Evolutionary conservation across 2,888 invertebrate genomes (phyloP).

Genomic region (Rotaria socialis): DNA sequence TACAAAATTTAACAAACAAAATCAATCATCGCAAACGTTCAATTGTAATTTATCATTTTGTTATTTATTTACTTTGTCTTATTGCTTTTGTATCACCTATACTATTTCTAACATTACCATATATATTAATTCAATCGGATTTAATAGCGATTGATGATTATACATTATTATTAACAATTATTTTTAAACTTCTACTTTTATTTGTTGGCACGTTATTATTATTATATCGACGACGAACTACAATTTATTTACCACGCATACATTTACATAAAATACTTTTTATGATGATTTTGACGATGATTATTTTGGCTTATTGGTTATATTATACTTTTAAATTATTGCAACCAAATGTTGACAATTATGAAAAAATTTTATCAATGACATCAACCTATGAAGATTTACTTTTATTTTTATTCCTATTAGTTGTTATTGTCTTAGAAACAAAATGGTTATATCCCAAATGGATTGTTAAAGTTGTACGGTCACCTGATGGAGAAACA

Average conservation of each 20-base stretch:
- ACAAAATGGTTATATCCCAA: constrained; percentile 82
- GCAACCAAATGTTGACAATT: constrained; percentile 60
- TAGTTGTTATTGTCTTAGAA: constrained; percentile 85
- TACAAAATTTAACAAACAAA: constrained; percentile 45
- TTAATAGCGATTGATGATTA: constrained; percentile 65
- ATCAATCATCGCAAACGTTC: constrained; percentile 65
- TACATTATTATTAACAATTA: constrained; percentile 81
- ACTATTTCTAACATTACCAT: constrained; percentile 87
- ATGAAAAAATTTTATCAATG: constrained; percentile 82
- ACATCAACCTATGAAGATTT: constrained; percentile 88
- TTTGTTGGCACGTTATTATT: constrained; percentile 87
- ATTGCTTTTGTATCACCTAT: constrained; percentile 84
- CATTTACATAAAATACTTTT: constrained; percentile 82
- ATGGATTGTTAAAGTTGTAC: constrained; percentile 70
- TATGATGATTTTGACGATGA: constrained; percentile 79
- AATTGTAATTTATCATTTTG: constrained; percentile 53
- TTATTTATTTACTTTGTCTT: constrained; percentile 71
- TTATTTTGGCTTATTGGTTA: constrained; percentile 93
- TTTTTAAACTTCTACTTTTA: constrained; percentile 81
- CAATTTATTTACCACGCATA: constrained; percentile 82
- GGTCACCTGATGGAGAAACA: constrained; percentile 91
- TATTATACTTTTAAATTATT: constrained; percentile 84
- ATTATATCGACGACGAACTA: constrained; percentile 72
- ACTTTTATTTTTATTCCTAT: constrained; percentile 84
- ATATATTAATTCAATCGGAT: constrained; percentile 44